Conservation (phyloP, 2,888 invertebrate species). For the Patella pellucida region DNA sequence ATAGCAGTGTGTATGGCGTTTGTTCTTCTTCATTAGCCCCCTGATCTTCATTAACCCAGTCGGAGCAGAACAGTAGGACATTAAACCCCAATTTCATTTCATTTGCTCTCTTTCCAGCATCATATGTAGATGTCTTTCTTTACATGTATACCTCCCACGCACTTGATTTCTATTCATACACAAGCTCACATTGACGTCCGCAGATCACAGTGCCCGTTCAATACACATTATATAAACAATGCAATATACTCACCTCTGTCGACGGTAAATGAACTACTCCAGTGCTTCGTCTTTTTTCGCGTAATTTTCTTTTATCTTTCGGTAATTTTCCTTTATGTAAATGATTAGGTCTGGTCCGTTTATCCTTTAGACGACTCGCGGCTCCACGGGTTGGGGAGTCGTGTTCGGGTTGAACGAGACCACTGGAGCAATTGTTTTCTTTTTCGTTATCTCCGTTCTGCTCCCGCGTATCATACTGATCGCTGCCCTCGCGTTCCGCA, state of each 20-base stretch:
- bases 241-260: conserved; percentile 73
- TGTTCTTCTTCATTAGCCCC: no score
- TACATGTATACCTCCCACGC: no score
- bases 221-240: no score
- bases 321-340: conserved; percentile 75
- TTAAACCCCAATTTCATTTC: no score
- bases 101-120: no score
- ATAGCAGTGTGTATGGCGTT: no score
- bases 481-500: conserved; percentile 40
- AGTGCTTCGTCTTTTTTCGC: conserved; percentile 76
- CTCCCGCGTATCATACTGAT: conserved; percentile 35
- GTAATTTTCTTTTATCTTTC: conserved; percentile 75
- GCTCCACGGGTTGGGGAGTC: conserved; percentile 71
- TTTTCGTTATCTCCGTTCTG: conserved; percentile 42
- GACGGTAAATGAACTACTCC: conserved; percentile 77
- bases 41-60: no score
- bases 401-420: conserved; percentile 43
- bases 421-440: conserved; percentile 35
- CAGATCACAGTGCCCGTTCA: no score
- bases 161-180: no score
- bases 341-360: conserved; percentile 73
- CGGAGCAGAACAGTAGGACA: no score
- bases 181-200: no score
- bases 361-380: conserved; percentile 69
- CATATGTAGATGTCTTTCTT: no score